A percentile compares a stretch with the other conserved stretches of the same genome.
These are phyloP conservation scores for Erebia ligea DNA, from an alignment of 2,888 invertebrate genomes.

Conservation along the genomic window DNA sequence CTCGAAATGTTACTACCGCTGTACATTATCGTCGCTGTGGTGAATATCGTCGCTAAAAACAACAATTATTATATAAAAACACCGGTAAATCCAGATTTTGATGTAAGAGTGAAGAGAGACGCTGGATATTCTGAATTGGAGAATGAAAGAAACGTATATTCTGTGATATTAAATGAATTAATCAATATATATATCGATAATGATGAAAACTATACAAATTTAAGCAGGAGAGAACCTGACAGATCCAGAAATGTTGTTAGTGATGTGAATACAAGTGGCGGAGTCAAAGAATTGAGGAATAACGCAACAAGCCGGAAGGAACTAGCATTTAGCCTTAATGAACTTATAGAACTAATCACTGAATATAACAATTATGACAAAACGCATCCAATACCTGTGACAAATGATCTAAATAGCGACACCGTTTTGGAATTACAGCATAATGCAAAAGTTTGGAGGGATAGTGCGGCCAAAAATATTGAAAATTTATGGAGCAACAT, in stretches of 20 bases:
- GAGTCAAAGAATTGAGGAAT: not conserved
- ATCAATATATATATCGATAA: not conserved
- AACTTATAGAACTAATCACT: not conserved
- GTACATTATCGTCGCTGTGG: constrained; percentile 20
- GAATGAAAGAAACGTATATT: not conserved
- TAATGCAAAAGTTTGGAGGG: not conserved
- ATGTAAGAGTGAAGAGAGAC: constrained; percentile 30
- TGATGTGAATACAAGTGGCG: not conserved
- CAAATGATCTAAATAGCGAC: not conserved
- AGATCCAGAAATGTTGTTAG: not conserved
- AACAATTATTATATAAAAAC: constrained; percentile 35
- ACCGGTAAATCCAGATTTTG: constrained; percentile 27
- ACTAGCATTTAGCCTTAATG: not conserved
- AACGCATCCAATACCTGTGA: not conserved
- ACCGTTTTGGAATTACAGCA: not conserved
- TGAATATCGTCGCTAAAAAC: constrained; percentile 33
- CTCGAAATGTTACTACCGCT: constrained; percentile 30
- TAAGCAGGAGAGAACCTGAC: not conserved
- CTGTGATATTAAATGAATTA: too few species aligned
- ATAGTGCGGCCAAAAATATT: not conserved
- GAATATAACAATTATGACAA: not conserved
- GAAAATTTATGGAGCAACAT: not conserved
- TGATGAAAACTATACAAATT: not conserved
- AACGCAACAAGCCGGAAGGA: not conserved
- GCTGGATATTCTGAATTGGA: not conserved